phyloP scores from a whole-genome alignment of 2,113 vertebrate species.

The Xyliphius kryptos region DNA sequence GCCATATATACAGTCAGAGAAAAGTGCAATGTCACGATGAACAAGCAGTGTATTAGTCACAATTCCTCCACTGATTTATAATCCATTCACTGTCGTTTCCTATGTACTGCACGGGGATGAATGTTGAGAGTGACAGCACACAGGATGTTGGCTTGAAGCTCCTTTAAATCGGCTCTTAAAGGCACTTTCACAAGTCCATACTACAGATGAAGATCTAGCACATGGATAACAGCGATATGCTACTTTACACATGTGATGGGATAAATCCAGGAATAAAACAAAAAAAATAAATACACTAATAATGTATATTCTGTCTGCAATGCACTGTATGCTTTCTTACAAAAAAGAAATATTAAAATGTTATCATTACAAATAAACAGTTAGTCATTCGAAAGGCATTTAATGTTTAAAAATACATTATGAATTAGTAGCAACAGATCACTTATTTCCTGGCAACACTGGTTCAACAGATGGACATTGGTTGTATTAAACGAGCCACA shows the following conservation, averaged over 20 bases:
- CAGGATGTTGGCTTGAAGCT: constrained; percentile 69
- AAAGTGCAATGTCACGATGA: constrained; percentile 96
- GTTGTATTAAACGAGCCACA: no score
- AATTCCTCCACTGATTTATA: constrained; percentile 54
- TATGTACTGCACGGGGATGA: constrained; percentile 51
- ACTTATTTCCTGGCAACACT: constrained; percentile 51
- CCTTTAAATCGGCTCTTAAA: constrained; percentile 84
- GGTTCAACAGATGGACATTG: constrained; percentile 70
- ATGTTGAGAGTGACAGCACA: constrained; percentile 66
- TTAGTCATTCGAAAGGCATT: constrained; percentile 23
- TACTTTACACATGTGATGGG: constrained; percentile 51
- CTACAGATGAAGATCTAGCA: constrained; percentile 83
- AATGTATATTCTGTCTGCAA: constrained; percentile 6
- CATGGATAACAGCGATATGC: constrained; percentile 52
- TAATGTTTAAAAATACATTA: constrained; percentile 28
- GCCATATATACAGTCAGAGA: constrained; percentile 95
- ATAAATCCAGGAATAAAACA: no score
- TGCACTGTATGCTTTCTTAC: constrained; percentile 25
- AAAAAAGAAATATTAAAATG: constrained; percentile 17
- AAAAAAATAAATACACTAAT: constrained; percentile 15
- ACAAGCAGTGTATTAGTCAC: constrained; percentile 73
- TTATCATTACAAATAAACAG: constrained; percentile 22
- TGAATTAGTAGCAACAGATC: constrained; percentile 58
- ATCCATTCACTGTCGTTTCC: constrained; percentile 36
- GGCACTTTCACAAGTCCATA: constrained; percentile 98